Percentiles rank a stretch among this genome's conserved stretches.
These are phyloP conservation scores for Atta texana DNA, from an alignment of 1,140 invertebrate genomes.

Conservation along the genomic window DNA sequence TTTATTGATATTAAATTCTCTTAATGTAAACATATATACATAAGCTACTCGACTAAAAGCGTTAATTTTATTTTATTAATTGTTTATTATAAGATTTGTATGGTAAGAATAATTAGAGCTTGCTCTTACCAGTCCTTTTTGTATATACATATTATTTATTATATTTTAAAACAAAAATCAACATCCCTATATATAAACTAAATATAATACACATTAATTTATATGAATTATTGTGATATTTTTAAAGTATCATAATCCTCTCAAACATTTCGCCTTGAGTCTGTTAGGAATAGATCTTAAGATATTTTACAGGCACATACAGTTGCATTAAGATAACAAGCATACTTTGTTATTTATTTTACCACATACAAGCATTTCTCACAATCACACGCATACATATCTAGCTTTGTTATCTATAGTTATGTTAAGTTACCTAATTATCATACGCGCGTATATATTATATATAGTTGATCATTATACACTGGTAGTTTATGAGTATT, in stretches of 20 bases:
- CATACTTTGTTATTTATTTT: conserved; percentile 22
- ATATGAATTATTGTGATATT: conserved; percentile 45
- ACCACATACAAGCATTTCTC: conserved; percentile 43
- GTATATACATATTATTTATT: conserved; percentile 67
- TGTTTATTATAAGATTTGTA: conserved; percentile 8
- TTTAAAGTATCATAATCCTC: conserved; percentile 33
- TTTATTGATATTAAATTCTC: conserved; percentile 18
- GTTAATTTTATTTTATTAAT: not conserved
- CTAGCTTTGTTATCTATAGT: conserved; percentile 23
- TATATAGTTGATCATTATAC: conserved; percentile 40
- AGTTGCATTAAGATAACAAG: conserved; percentile 44
- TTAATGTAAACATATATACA: conserved; percentile 8
- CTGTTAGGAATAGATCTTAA: conserved; percentile 60
- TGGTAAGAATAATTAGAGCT: conserved; percentile 25
- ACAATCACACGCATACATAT: conserved; percentile 8
- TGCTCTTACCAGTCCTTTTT: conserved; percentile 26
- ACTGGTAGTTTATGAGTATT: conserved; percentile 63
- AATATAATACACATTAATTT: conserved; percentile 77
- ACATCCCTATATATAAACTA: conserved; percentile 69
- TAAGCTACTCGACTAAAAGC: not conserved
- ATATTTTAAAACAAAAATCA: conserved; percentile 77
- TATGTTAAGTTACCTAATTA: conserved; percentile 45
- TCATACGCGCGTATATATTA: conserved; percentile 46
- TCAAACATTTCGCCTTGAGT: conserved; percentile 35
- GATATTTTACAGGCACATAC: conserved; percentile 52